phyloP scores from a whole-genome alignment of 2,113 vertebrate species.

The Dissostichus mawsoni region DNA sequence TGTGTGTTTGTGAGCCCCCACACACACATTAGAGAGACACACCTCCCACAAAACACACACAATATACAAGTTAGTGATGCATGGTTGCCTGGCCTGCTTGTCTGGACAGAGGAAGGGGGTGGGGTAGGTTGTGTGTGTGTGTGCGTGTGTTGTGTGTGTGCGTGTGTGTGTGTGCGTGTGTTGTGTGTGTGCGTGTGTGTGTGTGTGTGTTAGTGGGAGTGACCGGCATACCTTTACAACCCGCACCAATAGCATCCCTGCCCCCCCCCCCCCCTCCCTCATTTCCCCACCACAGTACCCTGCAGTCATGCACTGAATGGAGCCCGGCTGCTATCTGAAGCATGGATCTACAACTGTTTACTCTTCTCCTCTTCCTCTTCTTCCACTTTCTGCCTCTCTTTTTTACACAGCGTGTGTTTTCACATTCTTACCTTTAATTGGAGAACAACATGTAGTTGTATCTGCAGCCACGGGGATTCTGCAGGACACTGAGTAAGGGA shows the following conservation, averaged over 20 bases:
- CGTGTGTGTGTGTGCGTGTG: not conserved
- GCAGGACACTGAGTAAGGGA: not conserved
- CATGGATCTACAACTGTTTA: constrained; percentile 61
- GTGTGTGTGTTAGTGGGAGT: constrained; percentile 59
- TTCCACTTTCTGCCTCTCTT: constrained; percentile 1
- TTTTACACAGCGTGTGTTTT: constrained; percentile 4
- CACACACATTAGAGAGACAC: constrained; percentile 17
- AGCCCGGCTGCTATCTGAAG: constrained; percentile 49
- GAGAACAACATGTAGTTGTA: not conserved
- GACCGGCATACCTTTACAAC: constrained; percentile 76
- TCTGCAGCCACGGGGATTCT: not conserved
- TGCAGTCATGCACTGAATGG: constrained; percentile 42
- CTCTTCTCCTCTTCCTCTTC: not conserved
- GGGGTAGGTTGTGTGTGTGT: constrained; percentile 42
- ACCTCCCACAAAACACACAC: constrained; percentile 54
- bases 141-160: constrained; percentile 30
- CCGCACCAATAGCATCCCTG: constrained; percentile 48
- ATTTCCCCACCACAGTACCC: constrained; percentile 43
- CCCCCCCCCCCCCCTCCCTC: constrained; percentile 40
- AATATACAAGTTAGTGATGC: constrained; percentile 71
- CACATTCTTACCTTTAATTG: constrained; percentile 1
- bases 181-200: constrained; percentile 8
- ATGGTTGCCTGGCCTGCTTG: constrained; percentile 67
- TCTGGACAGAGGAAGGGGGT: constrained; percentile 60
- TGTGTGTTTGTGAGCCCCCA: not conserved